phyloP scores from a whole-genome alignment of 2,113 vertebrate species.

The Andinoacara biseriatus region DNA sequence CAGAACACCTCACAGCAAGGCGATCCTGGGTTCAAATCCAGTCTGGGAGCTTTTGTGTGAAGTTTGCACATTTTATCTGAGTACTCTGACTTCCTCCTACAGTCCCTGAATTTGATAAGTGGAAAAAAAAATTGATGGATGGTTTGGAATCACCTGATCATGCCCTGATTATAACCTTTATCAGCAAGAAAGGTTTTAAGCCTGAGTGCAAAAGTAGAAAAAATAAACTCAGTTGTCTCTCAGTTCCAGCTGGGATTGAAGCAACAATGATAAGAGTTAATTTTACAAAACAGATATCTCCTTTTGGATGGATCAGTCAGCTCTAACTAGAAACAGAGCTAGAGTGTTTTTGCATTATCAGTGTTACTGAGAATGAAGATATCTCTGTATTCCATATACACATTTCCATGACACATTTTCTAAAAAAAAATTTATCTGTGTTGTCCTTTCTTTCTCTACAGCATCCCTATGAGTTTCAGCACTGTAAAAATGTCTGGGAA shows the following conservation, averaged over 20 bases:
- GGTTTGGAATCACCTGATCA: not conserved
- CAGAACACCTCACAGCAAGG: not conserved
- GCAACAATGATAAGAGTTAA: not conserved
- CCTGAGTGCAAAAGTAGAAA: not conserved
- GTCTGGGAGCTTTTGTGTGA: not conserved
- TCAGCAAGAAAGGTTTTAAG: not conserved
- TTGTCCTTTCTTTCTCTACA: slow-evolving; percentile 11
- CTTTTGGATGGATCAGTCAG: not conserved
- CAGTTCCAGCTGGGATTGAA: not conserved
- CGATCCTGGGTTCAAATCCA: not conserved
- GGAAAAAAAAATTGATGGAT: not conserved
- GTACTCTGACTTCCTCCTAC: not conserved
- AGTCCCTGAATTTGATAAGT: not conserved
- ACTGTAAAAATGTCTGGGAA: not conserved
- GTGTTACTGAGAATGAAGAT: not conserved
- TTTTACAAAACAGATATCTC: not conserved
- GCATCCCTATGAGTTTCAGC: not conserved
- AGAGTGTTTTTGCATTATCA: not conserved
- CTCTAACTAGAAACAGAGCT: not conserved
- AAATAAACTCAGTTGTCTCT: not conserved
- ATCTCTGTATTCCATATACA: not conserved
- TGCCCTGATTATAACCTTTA: not conserved
- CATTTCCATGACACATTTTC: too few species aligned
- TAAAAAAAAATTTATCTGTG: not conserved
- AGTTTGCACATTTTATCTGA: not conserved